Base-by-base conservation (phyloP, 2,113 vertebrate species). In the Syngnathoides biaculeatus region DNA sequence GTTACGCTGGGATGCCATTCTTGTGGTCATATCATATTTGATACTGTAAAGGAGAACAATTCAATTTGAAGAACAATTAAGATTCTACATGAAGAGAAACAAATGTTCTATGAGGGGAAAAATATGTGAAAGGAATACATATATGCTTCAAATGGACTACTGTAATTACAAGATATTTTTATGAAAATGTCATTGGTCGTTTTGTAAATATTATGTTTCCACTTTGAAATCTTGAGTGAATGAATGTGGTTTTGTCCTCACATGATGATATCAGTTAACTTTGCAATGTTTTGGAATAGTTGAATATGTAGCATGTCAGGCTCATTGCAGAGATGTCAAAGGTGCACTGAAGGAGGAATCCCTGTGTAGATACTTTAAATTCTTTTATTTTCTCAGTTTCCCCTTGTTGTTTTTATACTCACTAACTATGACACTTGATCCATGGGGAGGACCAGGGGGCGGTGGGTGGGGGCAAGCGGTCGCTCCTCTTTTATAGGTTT, bases 81-180 rank as follows among this genome's bases (percentile, higher is more conserved):
- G 94, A 93, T 92, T 94, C 91, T 98, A 94, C 93, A 95, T 94
- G 96, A 92, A 95, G 91, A 95, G 92, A 88, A 77, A 65, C 80
- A 96, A 95, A 96, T 43, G 60, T 43, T 65, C 64, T 65, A 65
- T 50, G 30, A 30, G 48, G 48, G 45, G 24, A 27, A 65, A 53
- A 35, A 19, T 92, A 93, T 87, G 92, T 96, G 95, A 93, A 93
- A 95, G 85, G 85, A 92, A 94, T 79, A 90, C 90, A 92, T 95
- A 95, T 97, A 97, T 94, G 94, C 94, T 94, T 93, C 94, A 84
- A 96, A 96, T 95, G 96, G 94, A 95, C 93, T 94, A 95, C 94
- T 98, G 96, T 98, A 98, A 98, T 97, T 96, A 95, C 95, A 94
- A 96, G 93, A 95, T 97, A 98, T 98, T 98, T 98, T 98, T 97